Percentiles rank a stretch among this genome's conserved stretches.
phyloP scores from a whole-genome alignment of 2,797 vertebrate genomes.

The Psittacula echo region DNA sequence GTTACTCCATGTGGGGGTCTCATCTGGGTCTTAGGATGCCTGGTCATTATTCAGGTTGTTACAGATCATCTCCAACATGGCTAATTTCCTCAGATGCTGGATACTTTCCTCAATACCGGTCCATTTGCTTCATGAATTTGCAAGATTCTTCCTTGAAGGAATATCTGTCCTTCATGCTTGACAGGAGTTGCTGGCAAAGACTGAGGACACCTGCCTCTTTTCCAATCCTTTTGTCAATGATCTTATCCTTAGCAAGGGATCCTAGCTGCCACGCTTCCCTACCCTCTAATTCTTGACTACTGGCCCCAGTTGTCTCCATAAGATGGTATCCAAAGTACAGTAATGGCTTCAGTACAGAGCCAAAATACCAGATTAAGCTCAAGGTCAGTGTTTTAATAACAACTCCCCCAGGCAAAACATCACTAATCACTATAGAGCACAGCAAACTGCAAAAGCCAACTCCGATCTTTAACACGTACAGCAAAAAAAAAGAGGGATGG shows the following conservation, averaged over 20 bases:
- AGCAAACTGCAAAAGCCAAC: background rate
- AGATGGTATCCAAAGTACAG: background rate
- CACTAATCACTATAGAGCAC: background rate
- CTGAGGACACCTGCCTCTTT: background rate
- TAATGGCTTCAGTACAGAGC: background rate
- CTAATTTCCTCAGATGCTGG: background rate
- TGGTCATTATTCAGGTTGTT: background rate
- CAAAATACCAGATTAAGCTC: background rate
- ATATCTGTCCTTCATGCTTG: background rate
- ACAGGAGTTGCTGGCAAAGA: background rate
- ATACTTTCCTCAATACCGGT: fast-evolving
- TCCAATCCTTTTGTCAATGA: background rate
- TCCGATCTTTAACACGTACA: background rate
- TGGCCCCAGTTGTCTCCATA: background rate
- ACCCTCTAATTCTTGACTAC: background rate
- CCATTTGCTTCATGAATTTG: background rate
- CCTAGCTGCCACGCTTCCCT: background rate
- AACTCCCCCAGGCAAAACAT: background rate
- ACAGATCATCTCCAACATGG: background rate
- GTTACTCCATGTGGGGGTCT: background rate
- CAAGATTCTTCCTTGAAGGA: background rate
- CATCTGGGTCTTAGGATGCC: background rate
- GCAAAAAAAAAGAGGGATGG: background rate
- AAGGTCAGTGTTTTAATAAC: background rate
- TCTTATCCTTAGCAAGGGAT: background rate